phyloP scores from a whole-genome alignment of 2,888 invertebrate species.

The Serrognathus titanus region DNA sequence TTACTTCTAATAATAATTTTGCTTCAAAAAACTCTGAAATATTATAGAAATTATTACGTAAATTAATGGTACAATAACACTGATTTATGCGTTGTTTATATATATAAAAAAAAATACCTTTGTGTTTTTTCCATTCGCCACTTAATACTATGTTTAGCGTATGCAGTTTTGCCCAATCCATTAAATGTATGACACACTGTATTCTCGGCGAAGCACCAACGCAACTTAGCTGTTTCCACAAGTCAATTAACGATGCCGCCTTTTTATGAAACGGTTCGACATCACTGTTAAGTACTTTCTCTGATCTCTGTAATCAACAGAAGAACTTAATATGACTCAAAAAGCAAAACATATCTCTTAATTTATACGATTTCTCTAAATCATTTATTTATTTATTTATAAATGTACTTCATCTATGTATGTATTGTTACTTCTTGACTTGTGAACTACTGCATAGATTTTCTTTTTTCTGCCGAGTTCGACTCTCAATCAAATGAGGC shows the following conservation, averaged over 20 bases:
- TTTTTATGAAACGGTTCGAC: conserved; percentile 39
- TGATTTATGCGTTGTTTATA: background rate
- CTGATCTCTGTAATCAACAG: conserved; percentile 40
- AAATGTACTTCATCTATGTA: too few species aligned
- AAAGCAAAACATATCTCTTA: too few species aligned
- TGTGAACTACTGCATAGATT: too few species aligned
- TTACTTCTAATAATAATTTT: conserved; percentile 34
- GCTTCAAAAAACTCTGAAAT: conserved; percentile 31
- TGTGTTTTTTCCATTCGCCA: conserved; percentile 43
- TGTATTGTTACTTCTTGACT: too few species aligned
- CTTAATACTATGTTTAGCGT: conserved; percentile 45
- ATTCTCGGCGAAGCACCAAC: conserved; percentile 37
- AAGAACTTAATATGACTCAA: too few species aligned
- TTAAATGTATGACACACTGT: conserved; percentile 40
- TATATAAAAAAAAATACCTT: conserved; percentile 32
- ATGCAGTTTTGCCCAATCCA: conserved; percentile 47
- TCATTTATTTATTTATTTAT: too few species aligned
- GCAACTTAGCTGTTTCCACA: conserved; percentile 40
- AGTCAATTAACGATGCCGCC: conserved; percentile 40
- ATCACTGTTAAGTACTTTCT: conserved; percentile 42
- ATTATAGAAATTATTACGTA: background rate
- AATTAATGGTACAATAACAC: conserved; percentile 7
- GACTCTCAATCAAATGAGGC: too few species aligned
- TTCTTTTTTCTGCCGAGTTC: too few species aligned
- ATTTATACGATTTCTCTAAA: too few species aligned